These are phyloP conservation scores for Rhinoraja longicauda DNA, from an alignment of 2,797 vertebrate species.

Conservation along the genomic window DNA sequence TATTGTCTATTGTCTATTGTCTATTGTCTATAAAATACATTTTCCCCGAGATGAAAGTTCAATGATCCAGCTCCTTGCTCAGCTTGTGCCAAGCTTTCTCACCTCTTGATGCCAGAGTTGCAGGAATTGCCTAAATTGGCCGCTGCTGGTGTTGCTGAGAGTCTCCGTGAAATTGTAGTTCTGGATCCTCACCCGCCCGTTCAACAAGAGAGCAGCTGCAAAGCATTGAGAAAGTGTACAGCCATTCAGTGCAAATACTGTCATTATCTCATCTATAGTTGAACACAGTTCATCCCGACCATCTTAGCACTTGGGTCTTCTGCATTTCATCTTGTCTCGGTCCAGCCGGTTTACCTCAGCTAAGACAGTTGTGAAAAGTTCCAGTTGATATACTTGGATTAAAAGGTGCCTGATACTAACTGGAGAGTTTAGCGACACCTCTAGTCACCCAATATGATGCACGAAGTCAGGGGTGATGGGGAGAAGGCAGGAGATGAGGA, in stretches of 20 bases:
- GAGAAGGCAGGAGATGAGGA: no score
- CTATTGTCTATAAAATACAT: no score
- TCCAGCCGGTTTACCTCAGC: not conserved
- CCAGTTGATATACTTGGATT: not conserved
- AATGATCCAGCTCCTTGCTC: not conserved
- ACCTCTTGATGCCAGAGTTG: constrained; percentile 17
- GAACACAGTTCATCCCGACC: not conserved
- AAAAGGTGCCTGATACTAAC: not conserved
- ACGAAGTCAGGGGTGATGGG: no score
- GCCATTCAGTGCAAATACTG: not conserved
- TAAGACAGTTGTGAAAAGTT: not conserved
- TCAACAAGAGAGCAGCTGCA: not conserved
- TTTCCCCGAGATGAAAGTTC: not conserved
- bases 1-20: no score
- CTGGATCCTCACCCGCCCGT: not conserved
- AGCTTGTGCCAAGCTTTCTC: not conserved
- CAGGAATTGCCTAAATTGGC: not conserved
- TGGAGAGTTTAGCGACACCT: not conserved
- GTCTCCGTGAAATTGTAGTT: not conserved
- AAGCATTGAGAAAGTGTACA: not conserved
- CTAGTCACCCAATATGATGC: not conserved
- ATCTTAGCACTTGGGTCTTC: not conserved
- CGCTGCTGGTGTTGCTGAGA: constrained; percentile 4
- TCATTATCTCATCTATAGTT: not conserved
- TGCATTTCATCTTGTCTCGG: not conserved